Base-by-base conservation (phyloP, 1,140 invertebrate genomes). In the Cydia fagiglandana region DNA sequence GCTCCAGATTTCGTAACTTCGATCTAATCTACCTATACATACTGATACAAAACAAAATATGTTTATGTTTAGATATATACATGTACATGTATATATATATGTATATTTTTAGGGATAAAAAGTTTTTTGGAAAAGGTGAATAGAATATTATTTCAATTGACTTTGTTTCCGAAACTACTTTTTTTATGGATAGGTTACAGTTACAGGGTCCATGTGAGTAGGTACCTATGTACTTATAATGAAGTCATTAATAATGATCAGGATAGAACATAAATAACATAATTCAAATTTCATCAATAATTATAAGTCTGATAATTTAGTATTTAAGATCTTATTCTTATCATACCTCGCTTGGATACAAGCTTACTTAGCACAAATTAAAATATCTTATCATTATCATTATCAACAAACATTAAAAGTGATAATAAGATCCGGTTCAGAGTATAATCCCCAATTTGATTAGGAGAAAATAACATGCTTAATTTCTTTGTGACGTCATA, bases 371-470 rank as follows among this genome's bases (percentile, higher is more conserved):
- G 38, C 38, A 41, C 9, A 10, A 30, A 34, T 34, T 15, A 34
- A 15, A 7, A 13, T 15, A 38, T 68, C 28, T 68, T 68, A 68
- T 68, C 64, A 68, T 17, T 6, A n/a, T n/a, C n/a, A n/a, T n/a
- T n/a, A n/a, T n/a, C n/a, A 41, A 41, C 9, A 41, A 41, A 41
- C 1, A 68, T 28, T n/a, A n/a, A n/a, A n/a, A n/a, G 12, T 68
- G 64, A 68, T 68, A 68, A 34, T 15, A 4, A 68, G 64, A 38
- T 68, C 64, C 64, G 64, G 64, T 68, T 68, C 64, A 34, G 1
- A 15, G 30, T 28, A 28, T 38, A 68, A 30, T 30, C 28, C 6
- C 64, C 64, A n/a, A n/a, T 30, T 28, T 9, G 30, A 38, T 38
- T 68, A n/a, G 28, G 24, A 28, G 20, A 20, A 24, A 64, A 64